Conservation (phyloP, 2,113 vertebrate species). For the Glaucidium brasilianum region DNA sequence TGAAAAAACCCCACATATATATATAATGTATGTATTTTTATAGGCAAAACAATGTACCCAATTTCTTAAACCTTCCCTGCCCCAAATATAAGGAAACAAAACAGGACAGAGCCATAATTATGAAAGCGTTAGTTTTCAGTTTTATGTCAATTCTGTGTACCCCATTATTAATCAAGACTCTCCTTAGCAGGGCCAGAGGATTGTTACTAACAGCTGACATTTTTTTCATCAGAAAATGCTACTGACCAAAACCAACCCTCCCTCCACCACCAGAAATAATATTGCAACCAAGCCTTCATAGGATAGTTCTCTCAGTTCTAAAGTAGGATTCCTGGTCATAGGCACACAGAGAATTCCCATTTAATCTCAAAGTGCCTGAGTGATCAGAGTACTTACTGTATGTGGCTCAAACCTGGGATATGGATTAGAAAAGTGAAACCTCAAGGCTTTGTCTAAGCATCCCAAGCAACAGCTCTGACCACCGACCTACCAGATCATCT, state of each 20-base stretch:
- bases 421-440: neutral
- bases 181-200: neutral
- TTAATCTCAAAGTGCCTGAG: neutral
- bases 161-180: neutral
- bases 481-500: neutral
- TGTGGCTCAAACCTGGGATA: neutral
- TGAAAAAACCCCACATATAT: neutral
- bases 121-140: neutral
- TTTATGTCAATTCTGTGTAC: neutral
- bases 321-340: neutral
- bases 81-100: neutral
- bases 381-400: neutral
- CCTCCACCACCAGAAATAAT: rapidly evolving
- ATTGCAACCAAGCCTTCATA: neutral
- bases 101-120: neutral
- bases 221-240: neutral
- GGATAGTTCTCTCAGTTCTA: neutral
- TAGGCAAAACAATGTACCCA: neutral
- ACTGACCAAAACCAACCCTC: neutral
- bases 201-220: neutral
- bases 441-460: neutral
- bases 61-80: neutral
- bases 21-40: neutral
- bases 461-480: neutral
- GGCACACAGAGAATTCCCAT: rapidly evolving